Conservation (phyloP, 1,140 invertebrate species). For the Philotrypesis tridentata region DNA sequence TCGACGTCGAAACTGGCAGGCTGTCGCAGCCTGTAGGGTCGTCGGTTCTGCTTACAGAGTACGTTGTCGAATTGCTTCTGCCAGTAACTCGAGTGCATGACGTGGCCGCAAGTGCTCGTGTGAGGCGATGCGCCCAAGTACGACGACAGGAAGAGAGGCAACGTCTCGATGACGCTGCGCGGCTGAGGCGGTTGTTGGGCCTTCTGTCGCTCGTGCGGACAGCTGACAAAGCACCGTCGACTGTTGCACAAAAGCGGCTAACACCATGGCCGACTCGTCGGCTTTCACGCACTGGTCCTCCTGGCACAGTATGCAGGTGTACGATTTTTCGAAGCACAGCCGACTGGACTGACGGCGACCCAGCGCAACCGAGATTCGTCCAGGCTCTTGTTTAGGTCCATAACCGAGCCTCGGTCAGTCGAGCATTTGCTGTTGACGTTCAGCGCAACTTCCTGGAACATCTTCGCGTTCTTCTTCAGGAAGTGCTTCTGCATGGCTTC, state of each 20-base stretch:
- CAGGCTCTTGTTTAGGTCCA: conserved; percentile 72
- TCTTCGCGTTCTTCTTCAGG: conserved; percentile 91
- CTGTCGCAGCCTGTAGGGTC: conserved; percentile 88
- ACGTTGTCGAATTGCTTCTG: conserved; percentile 93
- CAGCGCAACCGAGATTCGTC: conserved; percentile 73
- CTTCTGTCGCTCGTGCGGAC: conserved; percentile 54
- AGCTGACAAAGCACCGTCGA: conserved; percentile 88
- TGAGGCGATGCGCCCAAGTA: conserved; percentile 87
- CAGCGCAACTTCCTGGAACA: conserved; percentile 81
- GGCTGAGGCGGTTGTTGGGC: conserved; percentile 49
- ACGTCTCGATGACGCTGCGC: conserved; percentile 63
- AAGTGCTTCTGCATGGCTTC: conserved; percentile 94
- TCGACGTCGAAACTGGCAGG: conserved; percentile 92
- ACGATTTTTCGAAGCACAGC: conserved; percentile 74
- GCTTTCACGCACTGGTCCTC: conserved; percentile 87
- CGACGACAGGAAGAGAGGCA: conserved; percentile 80
- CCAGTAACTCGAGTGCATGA: conserved; percentile 98
- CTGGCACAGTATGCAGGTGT: conserved; percentile 97
- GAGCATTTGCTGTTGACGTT: conserved; percentile 55
- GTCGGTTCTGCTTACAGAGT: conserved; percentile 87
- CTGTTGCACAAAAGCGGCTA: conserved; percentile 95
- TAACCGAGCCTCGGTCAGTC: conserved; percentile 63
- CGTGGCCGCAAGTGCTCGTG: conserved; percentile 95
- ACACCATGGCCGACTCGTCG: conserved; percentile 84
- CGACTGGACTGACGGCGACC: conserved; percentile 74